phyloP scores from a whole-genome alignment of 2,797 vertebrate species.

The Cetoscarus ocellatus region DNA sequence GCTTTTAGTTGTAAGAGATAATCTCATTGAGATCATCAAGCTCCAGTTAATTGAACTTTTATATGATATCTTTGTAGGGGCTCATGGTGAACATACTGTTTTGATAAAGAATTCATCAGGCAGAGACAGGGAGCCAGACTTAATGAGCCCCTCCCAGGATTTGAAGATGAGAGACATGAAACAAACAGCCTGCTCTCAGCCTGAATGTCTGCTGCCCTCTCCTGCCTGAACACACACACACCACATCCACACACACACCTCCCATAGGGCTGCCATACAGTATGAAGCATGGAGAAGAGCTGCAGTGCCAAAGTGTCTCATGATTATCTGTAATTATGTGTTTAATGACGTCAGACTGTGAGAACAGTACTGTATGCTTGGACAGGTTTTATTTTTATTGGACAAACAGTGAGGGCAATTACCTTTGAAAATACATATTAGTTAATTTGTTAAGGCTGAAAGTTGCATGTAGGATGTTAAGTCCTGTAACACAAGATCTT shows the following conservation, averaged over 20 bases:
- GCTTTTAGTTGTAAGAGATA: slow-evolving; percentile 69
- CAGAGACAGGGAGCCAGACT: slow-evolving; percentile 53
- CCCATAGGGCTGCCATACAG: not conserved
- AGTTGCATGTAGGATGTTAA: too few relatives aligned
- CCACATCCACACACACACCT: not conserved
- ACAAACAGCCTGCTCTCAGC: slow-evolving; percentile 45
- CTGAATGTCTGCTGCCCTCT: slow-evolving; percentile 74
- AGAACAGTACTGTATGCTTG: not conserved
- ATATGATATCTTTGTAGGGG: slow-evolving; percentile 55
- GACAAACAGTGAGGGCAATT: not conserved
- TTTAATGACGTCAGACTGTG: not conserved
- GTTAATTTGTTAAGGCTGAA: too few relatives aligned
- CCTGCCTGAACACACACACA: slow-evolving; percentile 54
- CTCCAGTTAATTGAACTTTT: slow-evolving; percentile 66
- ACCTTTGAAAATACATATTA: not conserved
- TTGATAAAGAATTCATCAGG: slow-evolving; percentile 76
- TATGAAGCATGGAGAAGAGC: not conserved
- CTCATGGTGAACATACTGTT: slow-evolving; percentile 61
- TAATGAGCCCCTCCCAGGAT: slow-evolving; percentile 67
- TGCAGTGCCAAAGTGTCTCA: not conserved
- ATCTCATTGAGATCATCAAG: slow-evolving; percentile 69
- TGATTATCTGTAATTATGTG: not conserved
- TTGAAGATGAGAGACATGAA: slow-evolving; percentile 55
- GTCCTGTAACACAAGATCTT: too few relatives aligned
- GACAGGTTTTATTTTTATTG: not conserved